A percentile compares a stretch with the other conserved stretches of the same genome.
These are phyloP conservation scores for Siphamia tubifer DNA, from an alignment of 2,113 vertebrate species.

Conservation along the genomic window DNA sequence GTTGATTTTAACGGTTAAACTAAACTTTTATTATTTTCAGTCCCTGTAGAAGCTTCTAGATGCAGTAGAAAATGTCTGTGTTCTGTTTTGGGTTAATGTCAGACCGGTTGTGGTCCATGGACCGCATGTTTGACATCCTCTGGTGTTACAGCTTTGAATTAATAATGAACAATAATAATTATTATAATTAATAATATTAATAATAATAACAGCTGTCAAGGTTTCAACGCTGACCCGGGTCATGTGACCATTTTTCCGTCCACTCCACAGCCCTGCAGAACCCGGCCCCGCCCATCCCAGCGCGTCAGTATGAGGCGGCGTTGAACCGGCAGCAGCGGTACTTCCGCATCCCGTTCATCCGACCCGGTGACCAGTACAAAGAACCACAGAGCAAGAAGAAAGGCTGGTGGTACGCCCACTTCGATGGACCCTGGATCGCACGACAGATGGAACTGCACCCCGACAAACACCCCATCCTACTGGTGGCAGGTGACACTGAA, in stretches of 20 bases:
- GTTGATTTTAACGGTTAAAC: no score
- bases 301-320: slow-evolving; percentile 86
- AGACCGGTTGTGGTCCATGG: no score
- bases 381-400: slow-evolving; percentile 95
- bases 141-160: no score
- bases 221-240: no score
- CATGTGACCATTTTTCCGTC: neutral
- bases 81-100: no score
- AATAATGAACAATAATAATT: no score
- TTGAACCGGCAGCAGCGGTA: slow-evolving; percentile 92
- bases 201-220: no score
- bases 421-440: slow-evolving; percentile 96
- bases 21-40: no score
- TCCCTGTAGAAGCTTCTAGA: no score
- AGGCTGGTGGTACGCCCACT: slow-evolving; percentile 99
- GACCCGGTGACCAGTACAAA: slow-evolving; percentile 93
- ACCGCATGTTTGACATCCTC: no score
- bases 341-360: slow-evolving; percentile 97
- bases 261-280: slow-evolving; percentile 87
- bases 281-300: slow-evolving; percentile 78
- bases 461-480: slow-evolving; percentile 93
- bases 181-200: no score
- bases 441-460: slow-evolving; percentile 98
- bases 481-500: slow-evolving; percentile 95
- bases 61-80: no score